Percentiles rank a stretch among this genome's conserved stretches.
Evolutionary conservation across 2,113 vertebrate genomes (phyloP).

Genomic region (Tringa solitaria): DNA sequence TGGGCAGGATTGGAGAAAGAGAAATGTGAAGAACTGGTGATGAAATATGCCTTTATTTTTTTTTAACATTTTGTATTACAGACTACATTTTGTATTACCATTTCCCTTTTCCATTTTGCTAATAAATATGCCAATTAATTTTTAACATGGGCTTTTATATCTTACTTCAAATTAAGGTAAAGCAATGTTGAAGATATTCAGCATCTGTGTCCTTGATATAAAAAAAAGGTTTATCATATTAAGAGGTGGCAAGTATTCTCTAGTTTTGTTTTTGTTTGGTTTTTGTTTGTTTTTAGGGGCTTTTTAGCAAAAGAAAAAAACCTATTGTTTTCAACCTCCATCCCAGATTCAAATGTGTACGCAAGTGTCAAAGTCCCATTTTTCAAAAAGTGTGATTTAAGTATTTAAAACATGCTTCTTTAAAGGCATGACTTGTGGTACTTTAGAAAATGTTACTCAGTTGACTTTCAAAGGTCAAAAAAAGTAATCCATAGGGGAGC

Average conservation of each 20-base stretch:
- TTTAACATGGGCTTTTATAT: neutral
- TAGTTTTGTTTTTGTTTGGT: neutral
- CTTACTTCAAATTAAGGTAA: neutral
- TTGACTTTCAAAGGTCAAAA: slow-evolving; percentile 44
- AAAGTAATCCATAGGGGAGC: neutral
- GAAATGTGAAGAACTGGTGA: neutral
- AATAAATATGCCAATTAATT: neutral
- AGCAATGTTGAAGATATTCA: neutral
- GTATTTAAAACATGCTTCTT: neutral
- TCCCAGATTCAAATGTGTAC: neutral
- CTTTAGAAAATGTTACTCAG: slow-evolving; percentile 22
- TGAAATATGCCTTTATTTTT: neutral
- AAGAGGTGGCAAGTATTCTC: neutral
- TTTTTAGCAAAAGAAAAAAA: neutral
- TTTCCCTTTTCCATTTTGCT: neutral
- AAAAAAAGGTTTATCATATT: neutral
- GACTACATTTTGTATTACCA: neutral
- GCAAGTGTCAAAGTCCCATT: neutral
- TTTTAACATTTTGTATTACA: neutral
- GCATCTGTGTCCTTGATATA: neutral
- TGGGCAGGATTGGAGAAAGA: neutral
- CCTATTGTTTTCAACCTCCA: neutral
- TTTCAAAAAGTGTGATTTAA: neutral
- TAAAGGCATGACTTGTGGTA: slow-evolving; percentile 35
- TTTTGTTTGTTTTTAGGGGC: neutral